Percentiles rank a stretch among this genome's conserved stretches.
Evolutionary conservation across 2,797 vertebrate genomes (phyloP).

Genomic region (Micropoecilia bifurca): DNA sequence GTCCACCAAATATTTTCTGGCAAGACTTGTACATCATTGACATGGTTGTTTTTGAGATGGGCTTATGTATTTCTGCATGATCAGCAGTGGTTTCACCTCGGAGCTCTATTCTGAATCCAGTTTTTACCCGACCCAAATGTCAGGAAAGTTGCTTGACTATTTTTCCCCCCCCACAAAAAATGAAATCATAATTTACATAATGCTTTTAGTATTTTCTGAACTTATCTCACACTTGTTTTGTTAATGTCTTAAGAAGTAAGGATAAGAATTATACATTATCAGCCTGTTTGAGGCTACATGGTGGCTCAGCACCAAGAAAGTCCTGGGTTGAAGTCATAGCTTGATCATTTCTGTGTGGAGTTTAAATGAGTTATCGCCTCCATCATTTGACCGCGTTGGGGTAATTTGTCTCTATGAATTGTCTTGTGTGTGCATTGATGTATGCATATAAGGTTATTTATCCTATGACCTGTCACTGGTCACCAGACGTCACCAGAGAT

Average conservation of each 20-base stretch:
- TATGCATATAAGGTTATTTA: not conserved
- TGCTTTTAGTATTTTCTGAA: not conserved
- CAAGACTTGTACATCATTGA: too few species aligned
- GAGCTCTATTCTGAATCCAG: too few species aligned
- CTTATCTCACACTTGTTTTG: not conserved
- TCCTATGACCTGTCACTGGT: not conserved
- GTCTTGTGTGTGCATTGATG: not conserved
- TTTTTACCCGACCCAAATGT: too few species aligned
- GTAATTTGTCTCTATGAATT: not conserved
- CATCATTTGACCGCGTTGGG: too few species aligned
- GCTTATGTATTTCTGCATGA: too few species aligned
- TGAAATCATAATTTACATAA: not conserved
- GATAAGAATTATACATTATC: not conserved
- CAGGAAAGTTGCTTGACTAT: too few species aligned
- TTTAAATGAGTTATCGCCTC: not conserved
- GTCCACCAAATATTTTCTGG: too few species aligned
- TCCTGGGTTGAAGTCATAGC: not conserved
- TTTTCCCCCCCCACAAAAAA: not conserved
- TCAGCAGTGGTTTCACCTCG: too few species aligned
- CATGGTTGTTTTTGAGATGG: too few species aligned
- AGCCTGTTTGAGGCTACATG: not conserved
- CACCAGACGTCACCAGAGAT: not conserved
- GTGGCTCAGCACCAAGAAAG: not conserved
- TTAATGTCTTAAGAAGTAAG: not conserved
- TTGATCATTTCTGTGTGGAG: not conserved